These are phyloP conservation scores for Paragorgia papillata DNA, from an alignment of 92 coral and sea anemone species.

Conservation along the genomic window DNA sequence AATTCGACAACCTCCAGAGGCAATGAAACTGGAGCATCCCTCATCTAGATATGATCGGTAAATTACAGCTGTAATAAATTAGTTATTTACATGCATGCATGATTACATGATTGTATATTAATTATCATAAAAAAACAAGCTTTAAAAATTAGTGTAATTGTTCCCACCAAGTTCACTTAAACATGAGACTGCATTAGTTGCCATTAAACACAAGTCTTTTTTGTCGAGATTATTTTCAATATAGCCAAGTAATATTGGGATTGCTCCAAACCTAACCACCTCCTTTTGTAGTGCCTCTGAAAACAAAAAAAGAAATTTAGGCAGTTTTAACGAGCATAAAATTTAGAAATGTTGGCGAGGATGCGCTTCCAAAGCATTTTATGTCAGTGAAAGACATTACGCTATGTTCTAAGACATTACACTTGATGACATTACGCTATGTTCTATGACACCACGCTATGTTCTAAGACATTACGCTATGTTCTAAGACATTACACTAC, in stretches of 20 bases:
- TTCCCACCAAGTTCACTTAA: constrained; percentile 68
- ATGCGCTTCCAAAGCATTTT: too few species aligned
- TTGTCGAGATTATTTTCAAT: constrained; percentile 57
- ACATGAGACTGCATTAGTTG: constrained; percentile 77
- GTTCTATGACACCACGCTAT: too few species aligned
- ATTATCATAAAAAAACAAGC: not conserved
- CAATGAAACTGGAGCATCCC: constrained; percentile 15
- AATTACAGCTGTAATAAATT: too few species aligned
- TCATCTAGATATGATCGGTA: constrained; percentile 24
- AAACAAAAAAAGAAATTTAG: not conserved
- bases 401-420: too few species aligned
- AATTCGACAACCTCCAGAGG: constrained; percentile 28
- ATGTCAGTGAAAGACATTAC: too few species aligned
- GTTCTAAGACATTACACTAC: too few species aligned
- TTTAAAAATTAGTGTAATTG: not conserved
- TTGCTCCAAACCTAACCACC: constrained; percentile 74
- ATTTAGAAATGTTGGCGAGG: too few species aligned
- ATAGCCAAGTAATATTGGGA: constrained; percentile 76
- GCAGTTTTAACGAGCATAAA: not conserved
- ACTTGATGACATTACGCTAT: too few species aligned
- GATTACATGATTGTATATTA: not conserved
- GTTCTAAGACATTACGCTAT: too few species aligned
- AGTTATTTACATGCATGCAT: too few species aligned
- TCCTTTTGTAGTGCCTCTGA: constrained; percentile 77
- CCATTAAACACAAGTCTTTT: constrained; percentile 78